Base-by-base conservation (phyloP, 2,888 invertebrate species). In the Himalopsyche japonica region DNA sequence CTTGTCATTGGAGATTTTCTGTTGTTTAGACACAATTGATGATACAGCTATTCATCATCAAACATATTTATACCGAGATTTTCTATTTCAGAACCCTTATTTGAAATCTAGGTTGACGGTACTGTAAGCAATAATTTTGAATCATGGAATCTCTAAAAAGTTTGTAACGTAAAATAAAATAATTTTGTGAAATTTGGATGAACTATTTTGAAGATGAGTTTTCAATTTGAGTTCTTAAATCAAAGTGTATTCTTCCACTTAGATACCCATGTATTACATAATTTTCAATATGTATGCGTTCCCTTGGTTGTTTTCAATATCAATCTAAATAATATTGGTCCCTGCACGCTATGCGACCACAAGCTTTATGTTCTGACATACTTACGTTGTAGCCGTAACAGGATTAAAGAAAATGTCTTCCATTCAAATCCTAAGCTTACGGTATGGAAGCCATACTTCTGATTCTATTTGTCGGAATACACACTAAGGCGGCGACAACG, bases 391-490 rank as follows among this genome's bases (percentile, higher is more conserved):
- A 32, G 49, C 84, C 32, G 80, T 86, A 86, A 86, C 86, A 84
- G 86, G 86, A 86, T 86, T 86, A 86, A 48, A 76, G 49, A 82
- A 76, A 84, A 86, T 84, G 82, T 86, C 84, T 85, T 86, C 82
- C 84, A 79, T 64, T 79, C 76, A 86, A 86, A 85, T 84, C 83
- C 86, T 80, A 84, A 43, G 86, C 85, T 85, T 86, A 86, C 43
- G 76, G 84, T 76, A 49, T 70, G 34, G 86, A 86, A 86, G 85
- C 86, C 86, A 80, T 76, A 85, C 81, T 20, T 12, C 20, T 70
- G 79, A 57, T 34, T 37, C 49, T 34, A 24, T 18, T 18, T 30
- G 43, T 70, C 80, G 49, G 49, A 43, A 70, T 70, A 70, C 70
- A 70, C 70, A 70, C 30, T 27, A 70, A 70, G 76, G 76, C 27